A percentile compares a stretch with the other conserved stretches of the same genome.
These are phyloP conservation scores for Bothrops jararaca DNA, from an alignment of 2,113 vertebrate genomes.

Conservation along the genomic window DNA sequence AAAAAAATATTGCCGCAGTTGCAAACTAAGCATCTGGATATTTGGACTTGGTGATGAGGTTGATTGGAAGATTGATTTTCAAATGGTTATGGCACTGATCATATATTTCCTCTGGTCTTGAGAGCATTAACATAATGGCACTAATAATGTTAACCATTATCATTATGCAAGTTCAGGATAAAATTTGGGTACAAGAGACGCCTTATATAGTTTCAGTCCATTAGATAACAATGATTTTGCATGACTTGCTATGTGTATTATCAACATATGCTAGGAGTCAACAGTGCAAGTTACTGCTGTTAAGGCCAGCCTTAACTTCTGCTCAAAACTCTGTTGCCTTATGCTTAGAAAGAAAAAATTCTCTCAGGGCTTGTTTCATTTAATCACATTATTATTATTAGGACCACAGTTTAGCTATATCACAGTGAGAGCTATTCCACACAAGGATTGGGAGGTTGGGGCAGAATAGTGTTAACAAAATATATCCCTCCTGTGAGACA, in stretches of 20 bases:
- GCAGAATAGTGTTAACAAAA: too few species aligned
- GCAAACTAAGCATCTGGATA: background rate
- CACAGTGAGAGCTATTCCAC: background rate
- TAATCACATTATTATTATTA: constrained; percentile 10
- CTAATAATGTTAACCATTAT: constrained; percentile 29
- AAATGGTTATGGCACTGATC: constrained; percentile 25
- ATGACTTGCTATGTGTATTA: constrained; percentile 45
- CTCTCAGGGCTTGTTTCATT: constrained; percentile 23
- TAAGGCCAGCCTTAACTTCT: constrained; percentile 53
- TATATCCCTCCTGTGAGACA: background rate
- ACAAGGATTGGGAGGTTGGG: too few species aligned
- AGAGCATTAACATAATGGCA: constrained; percentile 45
- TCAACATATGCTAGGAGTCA: constrained; percentile 44
- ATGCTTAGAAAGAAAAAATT: background rate
- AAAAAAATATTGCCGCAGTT: background rate
- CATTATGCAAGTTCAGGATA: constrained; percentile 17
- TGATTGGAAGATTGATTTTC: constrained; percentile 36
- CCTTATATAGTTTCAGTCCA: constrained; percentile 10
- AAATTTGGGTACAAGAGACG: background rate
- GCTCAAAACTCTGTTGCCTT: constrained; percentile 26
- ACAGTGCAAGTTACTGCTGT: constrained; percentile 29
- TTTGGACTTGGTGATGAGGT: constrained; percentile 46
- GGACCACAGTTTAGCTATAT: constrained; percentile 6
- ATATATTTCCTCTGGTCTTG: background rate
- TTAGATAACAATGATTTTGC: constrained; percentile 44